Base-by-base conservation (phyloP, 2,888 invertebrate genomes). In the Parthenolecanium corni region DNA sequence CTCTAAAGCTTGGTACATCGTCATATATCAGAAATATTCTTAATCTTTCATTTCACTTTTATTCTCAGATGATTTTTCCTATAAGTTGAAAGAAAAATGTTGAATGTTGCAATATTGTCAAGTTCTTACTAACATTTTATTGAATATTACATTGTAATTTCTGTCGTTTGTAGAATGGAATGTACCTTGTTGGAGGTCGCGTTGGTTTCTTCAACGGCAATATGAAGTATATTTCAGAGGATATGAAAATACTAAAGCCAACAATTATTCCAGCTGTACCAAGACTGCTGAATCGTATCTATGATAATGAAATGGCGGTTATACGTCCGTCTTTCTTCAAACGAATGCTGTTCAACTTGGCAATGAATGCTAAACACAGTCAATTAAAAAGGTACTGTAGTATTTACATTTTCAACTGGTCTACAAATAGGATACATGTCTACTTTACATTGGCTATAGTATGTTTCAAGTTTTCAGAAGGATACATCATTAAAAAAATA, bases 261-360 rank as follows among this genome's bases (percentile, higher is more conserved):
- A 96, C 96, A 0, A 84, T 96, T 66, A 89, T 92, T 77, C 94
- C 95, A 5, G 91, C 94, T 2, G 97, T 97, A 64, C 97, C 97
- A 0, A 80, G 96, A 65, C 80, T 97, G n/a, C 79, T 97, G 42
- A 97, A 97, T 77, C 82, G 96, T 67, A 83, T 97, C 68, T 94
- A 91, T 73, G 95, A 97, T 73, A 93, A 90, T 74, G 75, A 93
- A 2, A 84, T 86, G 72, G 74, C 80, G 3, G 88, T 89, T 70
- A 83, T 91, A 52, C 82, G 84, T 56, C 81, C 80, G 65, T 92
- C 91, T 46, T 84, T 83, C 68, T 73, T 94, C 49, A 94, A 92
- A 76, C 83, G 83, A 69, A 77, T 84, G 67, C 75, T 95, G 24
- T 88, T 91, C 73, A 87, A 87, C 71, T 86, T 92, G 85, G 94